phyloP scores from a whole-genome alignment of 2,888 invertebrate genomes.

The Catocala sponsa region DNA sequence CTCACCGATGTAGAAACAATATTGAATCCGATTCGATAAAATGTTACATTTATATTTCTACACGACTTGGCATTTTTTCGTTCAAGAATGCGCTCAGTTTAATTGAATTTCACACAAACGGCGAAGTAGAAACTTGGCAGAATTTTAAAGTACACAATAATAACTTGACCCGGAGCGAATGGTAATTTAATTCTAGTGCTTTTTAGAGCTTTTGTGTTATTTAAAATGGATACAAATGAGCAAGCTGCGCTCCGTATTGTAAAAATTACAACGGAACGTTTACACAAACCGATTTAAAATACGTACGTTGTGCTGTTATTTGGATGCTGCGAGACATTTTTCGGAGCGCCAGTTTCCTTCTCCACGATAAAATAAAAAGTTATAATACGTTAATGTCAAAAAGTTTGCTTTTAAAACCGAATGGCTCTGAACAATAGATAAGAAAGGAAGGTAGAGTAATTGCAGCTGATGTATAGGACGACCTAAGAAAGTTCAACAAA shows the following conservation, averaged over 20 bases:
- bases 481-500: slow-evolving; percentile 43
- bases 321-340: slow-evolving; percentile 11
- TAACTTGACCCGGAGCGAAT: slow-evolving; percentile 31
- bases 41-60: slow-evolving; percentile 10
- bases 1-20: slow-evolving; percentile 7
- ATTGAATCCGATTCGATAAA: slow-evolving; percentile 1
- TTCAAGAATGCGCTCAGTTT: slow-evolving; percentile 30
- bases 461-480: slow-evolving; percentile 32
- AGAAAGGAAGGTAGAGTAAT: slow-evolving; percentile 29
- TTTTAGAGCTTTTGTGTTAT: slow-evolving; percentile 29
- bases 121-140: slow-evolving; percentile 26
- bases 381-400: slow-evolving; percentile 9
- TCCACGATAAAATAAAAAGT: slow-evolving; percentile 4
- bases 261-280: slow-evolving; percentile 6
- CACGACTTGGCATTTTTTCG: slow-evolving; percentile 21
- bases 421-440: slow-evolving; percentile 19
- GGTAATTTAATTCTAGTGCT: slow-evolving; percentile 39
- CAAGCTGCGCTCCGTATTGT: slow-evolving; percentile 5
- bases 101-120: slow-evolving; percentile 38
- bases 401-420: slow-evolving; percentile 13
- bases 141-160: slow-evolving; percentile 34
- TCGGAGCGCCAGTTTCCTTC: background rate
- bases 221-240: slow-evolving; percentile 23
- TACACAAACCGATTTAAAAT: slow-evolving; percentile 19
- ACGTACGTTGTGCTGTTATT: slow-evolving; percentile 15